Base-by-base conservation (phyloP, 2,113 vertebrate genomes). In the Eretmodus cyanostictus region DNA sequence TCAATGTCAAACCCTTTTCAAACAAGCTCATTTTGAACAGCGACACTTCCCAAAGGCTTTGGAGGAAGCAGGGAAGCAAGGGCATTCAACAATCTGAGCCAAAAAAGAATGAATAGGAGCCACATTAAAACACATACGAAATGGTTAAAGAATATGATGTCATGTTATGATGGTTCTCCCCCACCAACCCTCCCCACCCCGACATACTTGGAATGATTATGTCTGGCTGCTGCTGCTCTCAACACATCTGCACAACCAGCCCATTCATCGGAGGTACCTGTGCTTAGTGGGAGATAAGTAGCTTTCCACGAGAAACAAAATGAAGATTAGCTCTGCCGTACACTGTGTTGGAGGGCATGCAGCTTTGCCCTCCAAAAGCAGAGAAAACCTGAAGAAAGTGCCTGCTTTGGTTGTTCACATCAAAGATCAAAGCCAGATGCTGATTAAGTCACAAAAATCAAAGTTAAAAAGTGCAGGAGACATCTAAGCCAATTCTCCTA, bases 241-340 rank as follows among this genome's bases (percentile, higher is more conserved):
- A 94, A 78, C 89, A 94, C 94, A 93, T 84, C 49, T 83, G 96
- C 96, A 99, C 97, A 98, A 97, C 94, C 95, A 86, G 87, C 95
- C 97, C 96, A 98, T 98, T 98, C 97, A 98, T 96, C 82, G 91
- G 59, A 88, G 94, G 88, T 95, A 96, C 94, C 95, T 96, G 93
- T 93, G 92, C 96, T 96, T 95, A 96, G 96, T 90, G 89, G 95
- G 92, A 97, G 96, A 97, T 97, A 98, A 98, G 96, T 92, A 96
- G 95, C 96, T 98, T 97, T 96, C 93, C 93, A 8, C 1, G 86
- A 95, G 96, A 96, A 97, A 97, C 95, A 95, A 97, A 97, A 95
- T 95, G 94, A 94, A 96, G 96, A 97, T 97, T 97, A 96, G 90
- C 96, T 95, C 96, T 97, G 95, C 95, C 94, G 96, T 95, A 97